phyloP scores from a whole-genome alignment of 2,797 vertebrate species.

The Poecilia picta region DNA sequence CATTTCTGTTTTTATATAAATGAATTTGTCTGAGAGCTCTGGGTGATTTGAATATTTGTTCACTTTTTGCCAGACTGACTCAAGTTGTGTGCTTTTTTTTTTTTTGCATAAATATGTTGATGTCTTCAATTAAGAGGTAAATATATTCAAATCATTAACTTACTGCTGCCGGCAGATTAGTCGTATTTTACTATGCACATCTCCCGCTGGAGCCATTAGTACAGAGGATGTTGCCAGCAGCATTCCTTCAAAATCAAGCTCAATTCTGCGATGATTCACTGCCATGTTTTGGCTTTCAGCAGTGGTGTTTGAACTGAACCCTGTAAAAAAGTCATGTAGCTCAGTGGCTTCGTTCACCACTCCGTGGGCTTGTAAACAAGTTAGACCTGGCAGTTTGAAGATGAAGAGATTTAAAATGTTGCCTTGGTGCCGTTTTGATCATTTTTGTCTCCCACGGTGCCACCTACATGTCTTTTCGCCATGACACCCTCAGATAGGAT shows the following conservation, averaged over 20 bases:
- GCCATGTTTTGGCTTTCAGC: conserved; percentile 16
- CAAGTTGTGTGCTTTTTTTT: background rate
- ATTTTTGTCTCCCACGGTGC: conserved; percentile 32
- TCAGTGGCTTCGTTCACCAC: conserved; percentile 14
- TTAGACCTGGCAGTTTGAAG: conserved; percentile 31
- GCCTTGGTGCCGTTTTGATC: conserved; percentile 30
- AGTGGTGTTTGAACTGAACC: conserved; percentile 23
- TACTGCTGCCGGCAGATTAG: conserved; percentile 47
- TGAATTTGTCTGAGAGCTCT: conserved; percentile 13
- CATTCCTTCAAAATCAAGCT: conserved; percentile 40
- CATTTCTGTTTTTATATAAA: conserved; percentile 27
- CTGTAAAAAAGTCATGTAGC: conserved; percentile 14
- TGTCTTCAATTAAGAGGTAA: conserved; percentile 48
- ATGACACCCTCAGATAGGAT: conserved; percentile 16
- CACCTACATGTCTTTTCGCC: conserved; percentile 15
- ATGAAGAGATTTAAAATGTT: conserved; percentile 48
- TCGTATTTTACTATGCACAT: conserved; percentile 41
- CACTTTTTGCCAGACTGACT: conserved; percentile 10
- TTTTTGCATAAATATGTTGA: conserved; percentile 24
- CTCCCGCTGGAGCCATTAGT: conserved; percentile 45
- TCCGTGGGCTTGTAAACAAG: conserved; percentile 12
- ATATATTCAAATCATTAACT: conserved; percentile 50
- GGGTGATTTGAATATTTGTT: conserved; percentile 14
- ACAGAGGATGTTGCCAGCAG: conserved; percentile 39
- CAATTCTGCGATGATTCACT: conserved; percentile 32